Conservation (phyloP, 2,113 vertebrate species). For the Morone saxatilis region DNA sequence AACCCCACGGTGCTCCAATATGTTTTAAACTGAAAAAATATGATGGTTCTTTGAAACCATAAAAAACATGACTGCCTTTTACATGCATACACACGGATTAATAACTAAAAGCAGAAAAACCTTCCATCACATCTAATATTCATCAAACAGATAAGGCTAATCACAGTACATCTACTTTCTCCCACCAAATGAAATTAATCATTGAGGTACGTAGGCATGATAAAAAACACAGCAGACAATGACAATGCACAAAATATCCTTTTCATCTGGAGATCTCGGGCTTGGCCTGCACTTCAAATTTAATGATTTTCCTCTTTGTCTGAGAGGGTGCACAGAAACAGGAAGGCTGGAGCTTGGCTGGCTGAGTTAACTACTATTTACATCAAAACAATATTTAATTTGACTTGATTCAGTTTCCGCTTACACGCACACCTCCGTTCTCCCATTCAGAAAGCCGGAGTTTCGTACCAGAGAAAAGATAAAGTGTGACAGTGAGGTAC, state of each 20-base stretch:
- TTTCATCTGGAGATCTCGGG: constrained; percentile 25
- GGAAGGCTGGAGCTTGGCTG: constrained; percentile 24
- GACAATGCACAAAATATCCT: constrained; percentile 64
- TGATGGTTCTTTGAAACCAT: background rate
- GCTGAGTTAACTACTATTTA: constrained; percentile 39
- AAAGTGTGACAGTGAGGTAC: constrained; percentile 11
- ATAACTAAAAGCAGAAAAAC: constrained; percentile 8
- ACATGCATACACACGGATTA: background rate
- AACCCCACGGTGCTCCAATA: background rate
- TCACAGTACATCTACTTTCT: background rate
- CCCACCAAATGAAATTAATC: constrained; percentile 3
- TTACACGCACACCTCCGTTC: background rate
- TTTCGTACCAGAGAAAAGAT: background rate
- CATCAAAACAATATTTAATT: constrained; percentile 26
- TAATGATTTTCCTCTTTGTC: constrained; percentile 54
- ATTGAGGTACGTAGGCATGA: background rate
- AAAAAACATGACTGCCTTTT: background rate
- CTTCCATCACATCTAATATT: constrained; percentile 1
- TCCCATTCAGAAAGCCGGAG: background rate
- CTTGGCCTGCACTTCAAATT: constrained; percentile 56
- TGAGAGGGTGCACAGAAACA: constrained; percentile 12
- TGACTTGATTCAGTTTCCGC: background rate
- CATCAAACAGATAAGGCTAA: constrained; percentile 41
- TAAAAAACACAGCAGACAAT: constrained; percentile 57
- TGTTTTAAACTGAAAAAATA: background rate